These are phyloP conservation scores for Ips nitidus DNA, from an alignment of 1,140 invertebrate species.

Conservation along the genomic window DNA sequence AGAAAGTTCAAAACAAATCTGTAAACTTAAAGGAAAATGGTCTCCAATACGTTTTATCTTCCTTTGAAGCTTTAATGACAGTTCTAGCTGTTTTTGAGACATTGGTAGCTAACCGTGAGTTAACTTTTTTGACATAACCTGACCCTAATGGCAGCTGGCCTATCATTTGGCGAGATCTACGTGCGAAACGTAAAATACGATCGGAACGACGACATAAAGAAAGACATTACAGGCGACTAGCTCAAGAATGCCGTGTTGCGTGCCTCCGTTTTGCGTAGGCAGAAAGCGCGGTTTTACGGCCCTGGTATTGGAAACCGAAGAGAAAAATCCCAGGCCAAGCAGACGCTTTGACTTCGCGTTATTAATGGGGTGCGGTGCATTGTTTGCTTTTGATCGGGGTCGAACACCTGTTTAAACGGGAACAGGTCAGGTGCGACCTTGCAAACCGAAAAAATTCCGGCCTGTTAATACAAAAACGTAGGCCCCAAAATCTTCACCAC, in stretches of 20 bases:
- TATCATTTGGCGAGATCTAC: neutral
- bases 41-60: too few species aligned
- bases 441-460: too few species aligned
- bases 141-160: too few species aligned
- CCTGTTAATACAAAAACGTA: too few species aligned
- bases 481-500: too few species aligned
- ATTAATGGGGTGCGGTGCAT: conserved; percentile 4
- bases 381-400: neutral
- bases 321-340: neutral
- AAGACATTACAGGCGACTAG: conserved; percentile 1
- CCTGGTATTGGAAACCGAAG: conserved; percentile 17
- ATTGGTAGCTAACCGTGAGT: too few species aligned
- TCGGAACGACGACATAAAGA: neutral
- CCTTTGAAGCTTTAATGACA: too few species aligned
- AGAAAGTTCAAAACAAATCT: too few species aligned
- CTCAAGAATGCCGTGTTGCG: conserved; percentile 10
- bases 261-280: conserved; percentile 17
- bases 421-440: too few species aligned
- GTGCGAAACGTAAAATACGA: neutral
- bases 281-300: conserved; percentile 9
- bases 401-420: neutral
- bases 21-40: too few species aligned
- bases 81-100: too few species aligned
- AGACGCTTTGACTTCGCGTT: neutral
- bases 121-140: too few species aligned